A percentile compares a stretch with the other conserved stretches of the same genome.
phyloP scores from a whole-genome alignment of 2,113 vertebrate species.

The Micronycteris hirsuta region DNA sequence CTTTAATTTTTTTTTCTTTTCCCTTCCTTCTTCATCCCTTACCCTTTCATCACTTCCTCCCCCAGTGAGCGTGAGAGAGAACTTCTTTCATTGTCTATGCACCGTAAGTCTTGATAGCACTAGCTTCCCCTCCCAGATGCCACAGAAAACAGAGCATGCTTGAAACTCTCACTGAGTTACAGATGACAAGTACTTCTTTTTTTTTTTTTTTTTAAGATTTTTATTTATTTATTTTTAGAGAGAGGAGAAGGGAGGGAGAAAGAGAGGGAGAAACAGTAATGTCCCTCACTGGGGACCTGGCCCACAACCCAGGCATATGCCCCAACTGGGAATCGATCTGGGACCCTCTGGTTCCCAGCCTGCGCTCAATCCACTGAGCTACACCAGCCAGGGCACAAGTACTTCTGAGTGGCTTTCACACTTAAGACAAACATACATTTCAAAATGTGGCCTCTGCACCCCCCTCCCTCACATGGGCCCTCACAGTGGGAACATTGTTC shows the following conservation, averaged over 20 bases:
- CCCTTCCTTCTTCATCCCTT: background rate
- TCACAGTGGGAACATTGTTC: background rate
- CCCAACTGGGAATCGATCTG: too few species aligned
- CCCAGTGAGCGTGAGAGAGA: background rate
- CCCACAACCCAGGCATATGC: too few species aligned
- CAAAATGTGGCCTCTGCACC: background rate
- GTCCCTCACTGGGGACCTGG: too few species aligned
- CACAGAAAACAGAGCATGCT: slow-evolving; percentile 31
- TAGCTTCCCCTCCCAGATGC: background rate
- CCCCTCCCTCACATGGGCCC: background rate
- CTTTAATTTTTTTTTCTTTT: background rate
- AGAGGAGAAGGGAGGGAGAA: too few species aligned
- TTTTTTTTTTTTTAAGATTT: too few species aligned
- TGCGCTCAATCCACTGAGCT: too few species aligned
- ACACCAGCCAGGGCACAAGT: too few species aligned
- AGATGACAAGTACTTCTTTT: slow-evolving; percentile 22
- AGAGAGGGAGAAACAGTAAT: too few species aligned
- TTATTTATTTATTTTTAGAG: too few species aligned
- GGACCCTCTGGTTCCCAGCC: too few species aligned
- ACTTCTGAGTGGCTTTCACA: slow-evolving; percentile 54
- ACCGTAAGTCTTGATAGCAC: background rate
- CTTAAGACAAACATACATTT: slow-evolving; percentile 32
- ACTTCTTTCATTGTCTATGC: slow-evolving; percentile 1
- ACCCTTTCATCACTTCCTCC: background rate
- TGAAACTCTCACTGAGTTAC: background rate